These are phyloP conservation scores for Dyspetes luteomarginatus DNA, from an alignment of 2,888 invertebrate species.

Conservation along the genomic window DNA sequence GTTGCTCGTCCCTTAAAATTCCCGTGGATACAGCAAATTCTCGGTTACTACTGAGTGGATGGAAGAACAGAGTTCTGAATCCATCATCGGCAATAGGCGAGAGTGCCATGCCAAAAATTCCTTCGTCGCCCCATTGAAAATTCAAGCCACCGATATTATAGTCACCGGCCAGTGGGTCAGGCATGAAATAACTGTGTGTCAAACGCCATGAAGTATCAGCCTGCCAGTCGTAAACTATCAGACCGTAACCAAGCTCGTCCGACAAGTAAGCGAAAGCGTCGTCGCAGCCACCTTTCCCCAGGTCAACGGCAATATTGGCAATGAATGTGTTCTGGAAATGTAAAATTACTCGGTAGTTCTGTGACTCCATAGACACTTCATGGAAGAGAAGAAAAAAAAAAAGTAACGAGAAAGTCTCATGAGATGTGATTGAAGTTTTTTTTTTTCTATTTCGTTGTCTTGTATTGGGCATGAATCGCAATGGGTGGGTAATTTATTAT, in stretches of 20 bases:
- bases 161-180: conserved; percentile 91
- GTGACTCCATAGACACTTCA: background rate
- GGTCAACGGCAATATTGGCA: conserved; percentile 93
- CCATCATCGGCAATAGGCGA: conserved; percentile 88
- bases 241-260: conserved; percentile 92
- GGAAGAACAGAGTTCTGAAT: conserved; percentile 90
- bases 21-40: conserved; percentile 92
- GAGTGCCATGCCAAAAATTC: conserved; percentile 91
- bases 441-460: no score
- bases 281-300: conserved; percentile 88
- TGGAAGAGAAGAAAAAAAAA: background rate
- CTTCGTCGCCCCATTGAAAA: conserved; percentile 94
- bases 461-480: no score
- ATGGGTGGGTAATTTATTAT: no score
- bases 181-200: conserved; percentile 91
- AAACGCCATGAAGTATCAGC: conserved; percentile 92
- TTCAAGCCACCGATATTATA: conserved; percentile 92
- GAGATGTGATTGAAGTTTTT: no score
- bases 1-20: conserved; percentile 88
- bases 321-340: conserved; percentile 88
- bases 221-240: conserved; percentile 91
- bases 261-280: conserved; percentile 92
- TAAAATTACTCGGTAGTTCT: background rate
- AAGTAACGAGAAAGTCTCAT: no score
- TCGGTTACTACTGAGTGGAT: conserved; percentile 90